Conservation (phyloP, 2,888 invertebrate species). For the Tetanocera ferruginea region DNA sequence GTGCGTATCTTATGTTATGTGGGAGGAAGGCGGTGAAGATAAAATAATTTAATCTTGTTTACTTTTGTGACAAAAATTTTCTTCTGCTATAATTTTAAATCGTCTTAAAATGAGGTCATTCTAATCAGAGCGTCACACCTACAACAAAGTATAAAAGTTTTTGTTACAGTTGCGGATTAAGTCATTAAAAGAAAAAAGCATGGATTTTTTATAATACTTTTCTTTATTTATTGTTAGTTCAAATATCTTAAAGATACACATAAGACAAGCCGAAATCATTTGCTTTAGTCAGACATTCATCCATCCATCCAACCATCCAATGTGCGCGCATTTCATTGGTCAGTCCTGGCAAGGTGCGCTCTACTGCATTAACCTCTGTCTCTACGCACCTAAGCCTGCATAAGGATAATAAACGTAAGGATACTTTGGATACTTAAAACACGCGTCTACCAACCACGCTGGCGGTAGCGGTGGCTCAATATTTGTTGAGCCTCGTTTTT, state of each 20-base stretch:
- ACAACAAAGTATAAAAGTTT: too few relatives aligned
- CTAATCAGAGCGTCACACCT: neutral
- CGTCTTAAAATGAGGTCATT: neutral
- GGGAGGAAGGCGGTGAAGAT: neutral
- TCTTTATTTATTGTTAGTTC: too few relatives aligned
- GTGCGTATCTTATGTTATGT: neutral
- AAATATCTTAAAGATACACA: too few relatives aligned
- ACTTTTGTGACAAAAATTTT: neutral
- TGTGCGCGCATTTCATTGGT: neutral
- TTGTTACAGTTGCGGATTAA: too few relatives aligned
- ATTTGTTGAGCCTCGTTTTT: conserved; percentile 5
- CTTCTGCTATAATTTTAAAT: neutral
- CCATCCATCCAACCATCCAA: neutral
- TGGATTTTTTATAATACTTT: too few relatives aligned
- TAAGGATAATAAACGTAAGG: conserved; percentile 5
- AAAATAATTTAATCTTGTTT: neutral
- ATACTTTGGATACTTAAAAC: neutral
- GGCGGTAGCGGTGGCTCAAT: conserved; percentile 4
- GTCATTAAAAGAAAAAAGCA: too few relatives aligned
- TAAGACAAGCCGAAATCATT: too few relatives aligned
- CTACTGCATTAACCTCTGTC: neutral
- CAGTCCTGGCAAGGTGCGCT: neutral
- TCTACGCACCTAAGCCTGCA: neutral
- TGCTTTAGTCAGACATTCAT: too few relatives aligned
- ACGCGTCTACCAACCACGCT: neutral